Evolutionary conservation across 2,888 invertebrate genomes (phyloP), one percentile per base, ranked within the genome.

Genomic region (Periphyllus acericola): DNA sequence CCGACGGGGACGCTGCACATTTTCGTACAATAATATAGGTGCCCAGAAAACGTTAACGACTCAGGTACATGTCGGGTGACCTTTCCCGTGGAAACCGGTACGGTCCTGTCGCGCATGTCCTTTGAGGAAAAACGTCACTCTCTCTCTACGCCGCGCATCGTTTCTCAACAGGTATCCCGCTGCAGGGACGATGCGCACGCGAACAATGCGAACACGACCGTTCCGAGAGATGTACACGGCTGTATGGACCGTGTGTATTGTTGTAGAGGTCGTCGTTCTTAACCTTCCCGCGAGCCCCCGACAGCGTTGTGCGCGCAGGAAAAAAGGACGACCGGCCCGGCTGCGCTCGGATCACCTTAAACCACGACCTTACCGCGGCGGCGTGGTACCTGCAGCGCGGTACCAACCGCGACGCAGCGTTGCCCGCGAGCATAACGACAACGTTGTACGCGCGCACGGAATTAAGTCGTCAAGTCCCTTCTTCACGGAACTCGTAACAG

Each of bases 381-480:
- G 5, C 14, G 6, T 36, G 6, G 6, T 60, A 60, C 60, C 21
- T 68, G 68, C 55, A 6, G 14, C 68, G 68, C 4, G 2, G n/a
- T 29, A 68, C n/a, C 29, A 5, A 6, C 60, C 25, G 60, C 11
- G 25, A 68, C 17, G 68, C 29, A n/a, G n/a, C 68, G 68, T 11
- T 6, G 68, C 1, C 8, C 68, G 11, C 21, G 60, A 4, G 9
- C 21, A 60, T 6, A 60, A 60, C 60, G 60, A 60, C 60, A 25
- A 60, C 60, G 60, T 60, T 60, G 21, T 52, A 52, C 17, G 3
- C 68, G n/a, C 68, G 68, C 68, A 29, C 17, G 68, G 11, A 68
- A 68, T 68, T 21, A 29, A 68, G 68, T 68, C 68, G 68, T 68
- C 68, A 68, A 21, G 68, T 68, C 66, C 66, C 66, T 66, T 55